Evolutionary conservation across 2,113 vertebrate genomes (phyloP).

Genomic region (Crypturellus undulatus): DNA sequence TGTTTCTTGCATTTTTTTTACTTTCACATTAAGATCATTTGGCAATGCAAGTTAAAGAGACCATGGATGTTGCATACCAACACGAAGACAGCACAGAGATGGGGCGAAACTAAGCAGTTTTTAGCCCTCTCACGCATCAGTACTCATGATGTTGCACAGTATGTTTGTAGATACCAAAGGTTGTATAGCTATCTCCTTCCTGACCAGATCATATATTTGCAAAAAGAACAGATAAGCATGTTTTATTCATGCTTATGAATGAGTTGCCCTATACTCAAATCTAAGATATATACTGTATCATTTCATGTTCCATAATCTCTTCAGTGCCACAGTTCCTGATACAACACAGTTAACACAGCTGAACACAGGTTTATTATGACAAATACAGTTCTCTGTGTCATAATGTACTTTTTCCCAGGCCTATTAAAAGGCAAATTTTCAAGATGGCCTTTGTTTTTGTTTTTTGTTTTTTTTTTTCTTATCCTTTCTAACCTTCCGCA

Average conservation of each 20-base stretch:
- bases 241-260: background rate
- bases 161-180: background rate
- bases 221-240: background rate
- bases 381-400: background rate
- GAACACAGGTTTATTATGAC: background rate
- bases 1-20: background rate
- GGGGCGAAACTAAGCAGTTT: background rate
- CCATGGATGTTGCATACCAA: background rate
- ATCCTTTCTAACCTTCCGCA: background rate
- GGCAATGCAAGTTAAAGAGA: background rate
- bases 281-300: background rate
- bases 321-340: background rate
- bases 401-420: background rate
- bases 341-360: background rate
- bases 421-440: background rate
- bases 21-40: background rate
- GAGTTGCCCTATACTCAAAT: background rate
- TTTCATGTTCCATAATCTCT: background rate
- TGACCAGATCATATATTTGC: background rate
- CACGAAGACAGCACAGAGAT: background rate
- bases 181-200: background rate
- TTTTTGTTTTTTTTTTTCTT: background rate
- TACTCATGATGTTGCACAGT: background rate
- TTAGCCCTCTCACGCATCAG: background rate
- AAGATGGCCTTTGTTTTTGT: background rate